These are phyloP conservation scores for Myotis lucifugus DNA, from an alignment of 2,113 vertebrate genomes.

Conservation along the genomic window DNA sequence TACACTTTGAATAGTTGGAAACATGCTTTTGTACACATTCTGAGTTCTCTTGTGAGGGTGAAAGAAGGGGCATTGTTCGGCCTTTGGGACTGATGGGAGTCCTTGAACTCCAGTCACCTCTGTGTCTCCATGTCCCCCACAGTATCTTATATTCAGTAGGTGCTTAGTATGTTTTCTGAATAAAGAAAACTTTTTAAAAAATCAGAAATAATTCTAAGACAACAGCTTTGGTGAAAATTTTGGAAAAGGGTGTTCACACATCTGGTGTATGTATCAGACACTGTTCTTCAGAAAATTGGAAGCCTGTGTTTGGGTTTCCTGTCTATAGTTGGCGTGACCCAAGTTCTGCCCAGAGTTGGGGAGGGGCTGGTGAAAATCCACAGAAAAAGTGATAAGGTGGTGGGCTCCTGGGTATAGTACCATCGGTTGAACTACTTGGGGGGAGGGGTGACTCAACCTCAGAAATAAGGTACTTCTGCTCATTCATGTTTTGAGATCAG, in stretches of 20 bases:
- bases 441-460: neutral
- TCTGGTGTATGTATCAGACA: neutral
- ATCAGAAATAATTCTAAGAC: neutral
- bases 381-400: neutral
- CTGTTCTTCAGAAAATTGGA: neutral
- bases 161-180: neutral
- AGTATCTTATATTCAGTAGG: neutral
- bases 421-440: fast-evolving
- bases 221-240: neutral
- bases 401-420: neutral
- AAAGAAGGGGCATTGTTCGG: neutral
- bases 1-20: neutral
- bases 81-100: neutral
- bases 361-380: neutral
- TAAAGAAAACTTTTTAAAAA: neutral
- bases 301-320: neutral
- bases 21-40: neutral
- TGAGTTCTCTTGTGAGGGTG: too few species aligned
- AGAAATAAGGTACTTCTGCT: neutral
- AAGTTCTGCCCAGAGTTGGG: neutral
- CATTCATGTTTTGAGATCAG: neutral
- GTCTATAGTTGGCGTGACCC: neutral
- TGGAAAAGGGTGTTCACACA: neutral
- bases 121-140: neutral
- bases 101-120: neutral